A percentile compares a stretch with the other conserved stretches of the same genome.
Conservation (phyloP, 2,888 invertebrate species). For the Agonopterix subpropinquella region DNA sequence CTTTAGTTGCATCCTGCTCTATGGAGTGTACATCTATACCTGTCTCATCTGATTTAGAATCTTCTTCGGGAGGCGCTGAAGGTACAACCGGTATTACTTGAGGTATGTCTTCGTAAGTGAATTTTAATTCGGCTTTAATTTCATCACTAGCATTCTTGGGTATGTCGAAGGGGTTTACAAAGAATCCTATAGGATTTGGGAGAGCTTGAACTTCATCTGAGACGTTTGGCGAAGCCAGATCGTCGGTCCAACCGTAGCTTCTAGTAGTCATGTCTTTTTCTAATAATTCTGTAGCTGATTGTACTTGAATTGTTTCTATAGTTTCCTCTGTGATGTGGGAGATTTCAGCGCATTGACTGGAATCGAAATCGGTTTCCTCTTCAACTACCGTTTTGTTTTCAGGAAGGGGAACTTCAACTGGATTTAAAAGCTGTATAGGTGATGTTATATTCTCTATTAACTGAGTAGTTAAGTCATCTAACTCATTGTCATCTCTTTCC, state of each 20-base stretch:
- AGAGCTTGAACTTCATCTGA: slow-evolving; percentile 12
- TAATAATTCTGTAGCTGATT: slow-evolving; percentile 43
- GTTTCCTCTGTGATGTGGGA: slow-evolving; percentile 53
- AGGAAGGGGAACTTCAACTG: slow-evolving; percentile 45
- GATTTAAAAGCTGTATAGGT: slow-evolving; percentile 54
- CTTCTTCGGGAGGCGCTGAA: slow-evolving; percentile 53
- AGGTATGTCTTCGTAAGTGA: slow-evolving; percentile 36
- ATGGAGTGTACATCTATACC: slow-evolving; percentile 61
- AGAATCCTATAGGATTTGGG: slow-evolving; percentile 34
- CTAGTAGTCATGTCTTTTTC: slow-evolving; percentile 25
- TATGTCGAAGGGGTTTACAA: slow-evolving; percentile 40
- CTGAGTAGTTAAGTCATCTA: slow-evolving; percentile 49
- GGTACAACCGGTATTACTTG: slow-evolving; percentile 33
- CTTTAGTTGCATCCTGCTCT: slow-evolving; percentile 62
- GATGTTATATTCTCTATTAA: slow-evolving; percentile 62
- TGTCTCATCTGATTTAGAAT: slow-evolving; percentile 51
- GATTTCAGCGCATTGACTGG: slow-evolving; percentile 38
- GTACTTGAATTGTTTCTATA: slow-evolving; percentile 47
- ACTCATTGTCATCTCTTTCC: slow-evolving; percentile 37
- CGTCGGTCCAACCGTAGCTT: slow-evolving; percentile 43
- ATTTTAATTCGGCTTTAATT: slow-evolving; percentile 48
- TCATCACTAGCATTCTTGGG: slow-evolving; percentile 53
- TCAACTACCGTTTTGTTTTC: slow-evolving; percentile 21
- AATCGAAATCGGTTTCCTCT: slow-evolving; percentile 25
- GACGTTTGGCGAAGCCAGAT: slow-evolving; percentile 15